Percentiles rank a stretch among this genome's conserved stretches.
phyloP scores from a whole-genome alignment of 2,113 vertebrate genomes.

The Pollachius pollachius region DNA sequence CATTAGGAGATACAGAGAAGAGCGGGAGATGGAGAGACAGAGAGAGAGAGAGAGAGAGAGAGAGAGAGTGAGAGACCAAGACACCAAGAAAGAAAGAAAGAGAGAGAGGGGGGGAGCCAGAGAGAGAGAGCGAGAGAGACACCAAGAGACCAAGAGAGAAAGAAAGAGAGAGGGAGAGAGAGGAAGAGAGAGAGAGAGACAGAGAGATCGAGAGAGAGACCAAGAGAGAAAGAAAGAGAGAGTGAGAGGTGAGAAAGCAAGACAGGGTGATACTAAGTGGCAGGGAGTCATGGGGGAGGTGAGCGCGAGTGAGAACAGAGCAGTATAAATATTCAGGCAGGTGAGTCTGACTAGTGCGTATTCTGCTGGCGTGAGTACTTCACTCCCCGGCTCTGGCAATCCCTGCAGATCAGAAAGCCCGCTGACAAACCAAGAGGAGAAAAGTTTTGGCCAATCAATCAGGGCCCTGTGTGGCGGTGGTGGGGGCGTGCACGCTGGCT shows the following conservation, averaged over 20 bases:
- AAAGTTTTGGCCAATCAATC: slow-evolving; percentile 58
- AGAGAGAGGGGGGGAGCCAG: slow-evolving; percentile 5
- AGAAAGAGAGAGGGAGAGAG: background rate
- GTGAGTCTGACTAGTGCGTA: slow-evolving; percentile 42
- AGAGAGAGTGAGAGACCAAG: background rate
- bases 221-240: too few species aligned
- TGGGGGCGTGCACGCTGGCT: too few species aligned
- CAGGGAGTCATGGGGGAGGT: too few species aligned
- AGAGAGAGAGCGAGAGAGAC: slow-evolving; percentile 3
- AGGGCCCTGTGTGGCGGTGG: background rate
- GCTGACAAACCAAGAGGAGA: slow-evolving; percentile 31
- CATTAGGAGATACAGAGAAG: background rate
- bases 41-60: slow-evolving; percentile 12
- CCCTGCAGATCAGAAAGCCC: slow-evolving; percentile 39
- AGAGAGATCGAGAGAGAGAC: too few species aligned
- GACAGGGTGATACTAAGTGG: background rate
- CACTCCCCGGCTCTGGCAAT: too few species aligned
- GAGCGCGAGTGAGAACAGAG: background rate
- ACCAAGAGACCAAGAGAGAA: slow-evolving; percentile 4
- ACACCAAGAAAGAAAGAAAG: background rate
- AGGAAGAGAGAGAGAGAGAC: background rate
- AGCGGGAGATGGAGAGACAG: background rate
- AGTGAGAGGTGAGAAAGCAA: slow-evolving; percentile 12
- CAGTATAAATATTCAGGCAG: slow-evolving; percentile 49
- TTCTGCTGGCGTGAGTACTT: slow-evolving; percentile 21